phyloP scores from a whole-genome alignment of 1,140 invertebrate species.

The Marisa cornuarietis region DNA sequence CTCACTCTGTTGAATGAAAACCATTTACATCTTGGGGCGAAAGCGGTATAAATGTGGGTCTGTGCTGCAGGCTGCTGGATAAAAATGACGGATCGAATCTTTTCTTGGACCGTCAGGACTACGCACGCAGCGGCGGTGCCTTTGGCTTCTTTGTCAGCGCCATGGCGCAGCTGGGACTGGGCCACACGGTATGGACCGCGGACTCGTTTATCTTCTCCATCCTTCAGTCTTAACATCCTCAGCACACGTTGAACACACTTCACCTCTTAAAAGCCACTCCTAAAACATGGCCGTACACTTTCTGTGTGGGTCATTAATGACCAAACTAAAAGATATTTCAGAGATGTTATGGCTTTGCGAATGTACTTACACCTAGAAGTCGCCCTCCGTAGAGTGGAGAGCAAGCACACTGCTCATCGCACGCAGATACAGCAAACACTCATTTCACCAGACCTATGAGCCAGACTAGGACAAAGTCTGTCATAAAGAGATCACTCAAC shows the following conservation, averaged over 20 bases:
- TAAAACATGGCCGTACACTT: no score
- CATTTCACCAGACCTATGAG: not conserved
- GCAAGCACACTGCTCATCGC: not conserved
- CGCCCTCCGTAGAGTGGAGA: not conserved
- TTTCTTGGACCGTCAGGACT: not conserved
- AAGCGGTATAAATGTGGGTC: not conserved
- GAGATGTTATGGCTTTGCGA: not conserved
- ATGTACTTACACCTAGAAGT: not conserved
- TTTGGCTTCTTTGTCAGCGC: slow-evolving; percentile 2
- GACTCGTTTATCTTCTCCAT: not conserved
- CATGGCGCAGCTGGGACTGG: not conserved
- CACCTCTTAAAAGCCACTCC: no score
- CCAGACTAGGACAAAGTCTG: not conserved
- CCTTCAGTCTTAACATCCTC: no score
- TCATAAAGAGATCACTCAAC: not conserved
- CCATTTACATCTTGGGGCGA: no score
- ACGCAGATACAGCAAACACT: not conserved
- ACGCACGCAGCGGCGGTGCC: not conserved
- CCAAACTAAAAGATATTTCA: no score
- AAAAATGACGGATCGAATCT: not conserved
- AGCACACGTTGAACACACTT: no score
- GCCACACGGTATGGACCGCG: not conserved
- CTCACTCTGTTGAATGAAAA: no score
- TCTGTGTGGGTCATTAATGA: no score
- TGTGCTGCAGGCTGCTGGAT: slow-evolving; percentile 3